Base-by-base conservation (phyloP, 1,140 invertebrate species). In the Conus ventricosus region DNA sequence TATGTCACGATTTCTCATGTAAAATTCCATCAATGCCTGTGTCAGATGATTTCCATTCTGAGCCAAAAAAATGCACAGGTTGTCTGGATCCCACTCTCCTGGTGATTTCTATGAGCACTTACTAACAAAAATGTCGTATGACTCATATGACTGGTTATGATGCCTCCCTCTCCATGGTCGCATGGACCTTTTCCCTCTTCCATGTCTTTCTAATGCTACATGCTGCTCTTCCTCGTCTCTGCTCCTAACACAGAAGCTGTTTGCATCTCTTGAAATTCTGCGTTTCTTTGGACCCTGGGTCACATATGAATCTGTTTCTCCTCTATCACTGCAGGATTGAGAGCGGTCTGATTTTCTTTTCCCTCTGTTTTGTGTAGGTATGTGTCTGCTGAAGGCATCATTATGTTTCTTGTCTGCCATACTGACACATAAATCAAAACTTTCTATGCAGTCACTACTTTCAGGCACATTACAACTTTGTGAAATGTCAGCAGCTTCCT, bases 61-160 rank as follows among this genome's bases (percentile, higher is more conserved):
- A 5, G 82, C 82, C 55, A 84, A 54, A 39, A 84, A 84, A 0
- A 84, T 60, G 82, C 82, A 84, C 23, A 84, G 54, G 57, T 60
- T 13, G 51, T 84, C 82, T 11, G 82, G 23, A 15, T 11, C 27
- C 55, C 23, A 25, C 1, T 84, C 55, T 25, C 25, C 55, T 11
- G 51, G 27, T 81, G 80, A 17, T 81, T 78, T 27, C 27, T 78
- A 7, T 39, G 6, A 39, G 27, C 76, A 78, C 76, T 39, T 71
- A 6, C 67, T 1, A 1, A 71, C 67, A 71, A 71, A 71, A 17
- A 20, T 71, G 11, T 71, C 0, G 20, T n/a, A 71, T 0, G 67
- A 71, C 23, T 71, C 67, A 71, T 20, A 8, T 13, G 20, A 6
- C 23, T 20, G 67, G 67, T 71, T 23, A 4, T 71, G 15, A 23